Base-by-base conservation (phyloP, 2,113 vertebrate species). In the Pluvialis apricaria region DNA sequence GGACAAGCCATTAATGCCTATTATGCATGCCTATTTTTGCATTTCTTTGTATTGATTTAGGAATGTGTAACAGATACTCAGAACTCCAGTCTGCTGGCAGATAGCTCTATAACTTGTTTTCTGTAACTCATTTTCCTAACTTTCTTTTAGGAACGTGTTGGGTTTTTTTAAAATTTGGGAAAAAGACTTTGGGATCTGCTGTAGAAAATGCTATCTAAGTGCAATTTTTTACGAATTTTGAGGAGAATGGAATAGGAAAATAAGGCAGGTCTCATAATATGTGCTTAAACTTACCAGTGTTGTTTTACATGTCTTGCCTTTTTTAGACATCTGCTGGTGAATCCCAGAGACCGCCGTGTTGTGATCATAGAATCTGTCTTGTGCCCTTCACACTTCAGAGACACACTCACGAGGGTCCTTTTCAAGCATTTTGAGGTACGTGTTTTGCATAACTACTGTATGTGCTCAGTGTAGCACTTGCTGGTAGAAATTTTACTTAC, bases 381-480 rank as follows among this genome's bases (percentile, higher is more conserved):
- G 73, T 99, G 99, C 91, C 99, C 99, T 19, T 99, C 99, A 9
- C 99, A 99, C 98, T 99, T 99, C 98, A 99, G 99, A 95, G 99
- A 99, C 96, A 99, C 99, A 0, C 99, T 99, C 89, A 98, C 99
- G 61, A 99, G 98, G 73, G 99, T 99, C 95, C 99, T 99, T 85
- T 99, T 99, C 98, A 99, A 99, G 93, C 99, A 99, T 95, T 99
- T 99, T 98, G 99, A 99, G 99, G 99, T 99, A 97, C 1, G 1
- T 49, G 25, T 34, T 85, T n/a, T 38, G 32, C 6, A 0, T 15
- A 44, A 40, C n/a, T 61, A 2, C 16, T 40, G 36, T 2, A 7
- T 9, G 1, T 51, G 49, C 40, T 80, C 34, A 26, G 44, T 1
- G 0, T 26, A 57, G 54, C 45, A 7, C 19, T 72, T 68, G 16